A percentile compares a stretch with the other conserved stretches of the same genome.
Conservation (phyloP, 2,888 invertebrate species). For the Kryphioiulus occultus region DNA sequence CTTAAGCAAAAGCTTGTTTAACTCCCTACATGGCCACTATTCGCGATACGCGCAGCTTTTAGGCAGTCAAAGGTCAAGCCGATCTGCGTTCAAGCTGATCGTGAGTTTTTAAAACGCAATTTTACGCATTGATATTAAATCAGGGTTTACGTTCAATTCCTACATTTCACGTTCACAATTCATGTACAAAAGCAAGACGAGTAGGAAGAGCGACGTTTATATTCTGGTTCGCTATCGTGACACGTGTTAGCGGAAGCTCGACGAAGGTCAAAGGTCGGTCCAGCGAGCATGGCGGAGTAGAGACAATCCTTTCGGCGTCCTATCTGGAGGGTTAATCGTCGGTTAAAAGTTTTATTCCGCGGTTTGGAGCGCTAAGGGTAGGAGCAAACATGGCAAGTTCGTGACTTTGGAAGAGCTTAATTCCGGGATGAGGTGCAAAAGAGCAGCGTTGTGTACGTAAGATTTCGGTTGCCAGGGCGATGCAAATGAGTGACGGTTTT, state of each 20-base stretch:
- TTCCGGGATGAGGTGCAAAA: background rate
- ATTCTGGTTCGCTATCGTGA: background rate
- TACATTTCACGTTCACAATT: too few species aligned
- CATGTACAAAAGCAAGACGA: background rate
- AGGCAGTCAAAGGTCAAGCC: too few species aligned
- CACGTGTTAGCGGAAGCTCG: background rate
- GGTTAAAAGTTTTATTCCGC: conserved; percentile 29
- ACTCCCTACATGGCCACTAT: too few species aligned
- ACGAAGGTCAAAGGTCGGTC: background rate
- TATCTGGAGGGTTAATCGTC: background rate
- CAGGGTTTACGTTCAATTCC: too few species aligned
- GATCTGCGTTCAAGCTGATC: too few species aligned
- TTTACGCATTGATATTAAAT: too few species aligned
- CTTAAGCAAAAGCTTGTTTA: too few species aligned
- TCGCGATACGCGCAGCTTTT: too few species aligned
- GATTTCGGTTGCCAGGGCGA: conserved; percentile 39
- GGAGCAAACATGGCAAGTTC: background rate
- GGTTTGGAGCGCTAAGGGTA: background rate
- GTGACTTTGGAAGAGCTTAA: background rate
- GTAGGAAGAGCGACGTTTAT: background rate
- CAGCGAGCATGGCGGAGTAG: background rate
- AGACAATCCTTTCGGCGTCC: background rate
- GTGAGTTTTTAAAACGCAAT: too few species aligned
- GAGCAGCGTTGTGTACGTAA: conserved; percentile 13
- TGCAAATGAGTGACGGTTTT: conserved; percentile 14